Conservation (phyloP, 2,888 invertebrate genomes). For the Drosophila falleni region DNA sequence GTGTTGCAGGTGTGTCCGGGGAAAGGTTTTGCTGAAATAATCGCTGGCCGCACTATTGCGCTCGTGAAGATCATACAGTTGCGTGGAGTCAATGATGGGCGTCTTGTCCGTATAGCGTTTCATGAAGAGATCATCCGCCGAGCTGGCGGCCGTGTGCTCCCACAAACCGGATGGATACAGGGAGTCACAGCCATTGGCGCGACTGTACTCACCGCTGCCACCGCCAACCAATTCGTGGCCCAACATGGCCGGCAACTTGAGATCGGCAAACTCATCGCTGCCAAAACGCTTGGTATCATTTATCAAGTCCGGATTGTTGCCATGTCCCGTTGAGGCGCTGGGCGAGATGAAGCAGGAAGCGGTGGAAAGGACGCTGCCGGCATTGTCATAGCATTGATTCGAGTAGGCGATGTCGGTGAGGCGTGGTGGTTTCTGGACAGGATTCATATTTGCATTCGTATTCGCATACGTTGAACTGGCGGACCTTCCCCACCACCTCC, state of each 20-base stretch:
- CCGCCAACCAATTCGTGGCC: conserved; percentile 85
- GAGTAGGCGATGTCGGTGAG: conserved; percentile 90
- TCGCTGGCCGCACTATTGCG: conserved; percentile 86
- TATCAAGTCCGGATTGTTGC: conserved; percentile 94
- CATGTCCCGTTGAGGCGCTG: conserved; percentile 90
- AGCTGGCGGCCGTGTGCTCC: conserved; percentile 86
- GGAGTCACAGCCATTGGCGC: conserved; percentile 90
- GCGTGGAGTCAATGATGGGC: conserved; percentile 89
- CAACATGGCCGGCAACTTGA: conserved; percentile 80
- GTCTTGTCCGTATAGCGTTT: conserved; percentile 91
- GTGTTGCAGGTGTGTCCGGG: conserved; percentile 85
- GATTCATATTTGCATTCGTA: conserved; percentile 86
- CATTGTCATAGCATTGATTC: conserved; percentile 89
- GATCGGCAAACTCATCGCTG: conserved; percentile 86
- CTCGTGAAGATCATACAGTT: conserved; percentile 84
- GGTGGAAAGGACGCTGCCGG: conserved; percentile 88
- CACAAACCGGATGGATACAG: conserved; percentile 93
- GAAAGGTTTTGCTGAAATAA: conserved; percentile 88
- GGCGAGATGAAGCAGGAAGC: conserved; percentile 91
- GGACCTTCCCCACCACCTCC: neutral
- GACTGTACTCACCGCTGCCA: conserved; percentile 91
- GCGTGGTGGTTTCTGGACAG: conserved; percentile 90
- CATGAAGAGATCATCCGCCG: conserved; percentile 86
- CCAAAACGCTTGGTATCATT: conserved; percentile 92
- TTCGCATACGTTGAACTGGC: conserved; percentile 56